Evolutionary conservation across 2,888 invertebrate genomes (phyloP).

Genomic region (Blomia tropicalis): DNA sequence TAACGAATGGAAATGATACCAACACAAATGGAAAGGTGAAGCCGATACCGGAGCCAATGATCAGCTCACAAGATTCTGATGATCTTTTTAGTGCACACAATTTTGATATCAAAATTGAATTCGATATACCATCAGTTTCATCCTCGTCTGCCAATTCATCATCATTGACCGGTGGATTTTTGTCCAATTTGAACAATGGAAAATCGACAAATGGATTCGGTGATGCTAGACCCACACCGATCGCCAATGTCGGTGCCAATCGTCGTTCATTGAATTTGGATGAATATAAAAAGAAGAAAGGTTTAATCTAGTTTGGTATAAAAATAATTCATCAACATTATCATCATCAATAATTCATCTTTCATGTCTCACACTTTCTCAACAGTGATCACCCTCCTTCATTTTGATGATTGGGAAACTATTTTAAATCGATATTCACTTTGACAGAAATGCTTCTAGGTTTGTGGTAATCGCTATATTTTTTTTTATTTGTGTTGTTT

Average conservation of each 20-base stretch:
- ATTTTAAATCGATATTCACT: no score
- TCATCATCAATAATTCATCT: no score
- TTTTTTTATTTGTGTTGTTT: no score
- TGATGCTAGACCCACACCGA: slow-evolving; percentile 52
- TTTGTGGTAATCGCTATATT: no score
- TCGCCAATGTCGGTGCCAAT: slow-evolving; percentile 61
- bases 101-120: slow-evolving; percentile 85
- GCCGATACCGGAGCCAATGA: background rate
- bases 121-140: slow-evolving; percentile 27
- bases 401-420: no score
- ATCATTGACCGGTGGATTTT: slow-evolving; percentile 50
- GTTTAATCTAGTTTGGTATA: slow-evolving; percentile 50
- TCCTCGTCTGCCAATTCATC: background rate
- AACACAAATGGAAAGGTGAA: background rate
- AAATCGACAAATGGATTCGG: slow-evolving; percentile 47
- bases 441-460: no score
- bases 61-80: slow-evolving; percentile 29
- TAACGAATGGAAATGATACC: background rate
- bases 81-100: slow-evolving; percentile 59
- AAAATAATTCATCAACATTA: background rate
- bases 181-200: slow-evolving; percentile 44
- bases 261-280: slow-evolving; percentile 70
- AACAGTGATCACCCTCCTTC: no score
- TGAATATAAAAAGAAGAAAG: slow-evolving; percentile 81
- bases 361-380: no score